Base-by-base conservation (phyloP, 1,140 invertebrate species). In the Cyclina sinensis region DNA sequence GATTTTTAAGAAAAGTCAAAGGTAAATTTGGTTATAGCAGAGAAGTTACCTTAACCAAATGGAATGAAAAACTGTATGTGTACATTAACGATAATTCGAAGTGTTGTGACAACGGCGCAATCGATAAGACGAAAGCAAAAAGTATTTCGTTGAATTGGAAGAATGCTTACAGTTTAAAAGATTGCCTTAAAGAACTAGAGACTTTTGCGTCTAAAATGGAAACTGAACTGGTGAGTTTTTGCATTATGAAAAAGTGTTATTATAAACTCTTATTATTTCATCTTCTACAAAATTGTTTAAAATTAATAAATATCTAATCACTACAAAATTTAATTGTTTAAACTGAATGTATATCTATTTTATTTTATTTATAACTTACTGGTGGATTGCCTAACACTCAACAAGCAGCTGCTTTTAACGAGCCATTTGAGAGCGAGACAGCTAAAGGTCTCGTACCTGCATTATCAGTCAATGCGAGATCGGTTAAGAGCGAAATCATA, bases 81-180 rank as follows among this genome's bases (percentile, higher is more conserved):
- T 32, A 81, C 78, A 62, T 81, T n/a, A 81, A 37, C 54, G 78
- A 81, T 51, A 81, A 81, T 48, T 35, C 78, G 7, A 81, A 81
- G 39, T 81, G 78, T 62, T 81, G 78, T 48, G 30, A 81, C 4
- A 30, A 32, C 14, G 78, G 54, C 57, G 30, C 37, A 59, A 57
- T 48, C 30, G 78, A 81, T 81, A 24, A 43, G 30, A 81, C 48
- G 27, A 81, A 81, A 59, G 9, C 37, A 35, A 81, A 81, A 59
- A 59, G n/a, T 24, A 35, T 81, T 18, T 48, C 78, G 46, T 37
- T 81, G 5, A 57, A 62, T 57, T 81, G 74, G 74, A 18, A 18
- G 21, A 39, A 78, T 27, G 74, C 74, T 9, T 46, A 11, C 7
- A 11, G 5, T 48, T 27, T 78, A 4, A 78, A 48, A 48, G 27